Percentiles rank a stretch among this genome's conserved stretches.
Conservation (phyloP, 2,888 invertebrate genomes). For the Drosophila siamana region DNA sequence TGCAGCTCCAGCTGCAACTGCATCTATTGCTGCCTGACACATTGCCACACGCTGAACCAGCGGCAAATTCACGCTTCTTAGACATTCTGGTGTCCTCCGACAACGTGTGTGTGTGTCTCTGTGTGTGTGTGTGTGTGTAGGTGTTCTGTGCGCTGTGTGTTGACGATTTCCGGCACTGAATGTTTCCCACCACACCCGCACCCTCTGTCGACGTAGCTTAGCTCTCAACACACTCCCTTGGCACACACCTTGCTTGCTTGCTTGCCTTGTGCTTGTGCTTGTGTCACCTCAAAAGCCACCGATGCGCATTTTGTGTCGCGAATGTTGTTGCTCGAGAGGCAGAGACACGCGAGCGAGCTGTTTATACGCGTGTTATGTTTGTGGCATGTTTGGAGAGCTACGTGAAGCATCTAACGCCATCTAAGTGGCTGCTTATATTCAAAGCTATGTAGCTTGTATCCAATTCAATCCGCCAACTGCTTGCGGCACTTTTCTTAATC, state of each 20-base stretch:
- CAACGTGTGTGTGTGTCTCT: neutral
- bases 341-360: conserved; percentile 44
- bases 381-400: conserved; percentile 59
- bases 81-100: conserved; percentile 40
- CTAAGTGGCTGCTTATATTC: conserved; percentile 42
- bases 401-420: conserved; percentile 60
- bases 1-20: conserved; percentile 31
- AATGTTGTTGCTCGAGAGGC: conserved; percentile 25
- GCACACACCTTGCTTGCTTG: neutral
- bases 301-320: conserved; percentile 64
- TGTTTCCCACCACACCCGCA: conserved; percentile 31
- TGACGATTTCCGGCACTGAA: conserved; percentile 67
- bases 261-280: neutral
- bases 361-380: conserved; percentile 64
- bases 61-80: conserved; percentile 72
- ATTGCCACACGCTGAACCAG: conserved; percentile 52
- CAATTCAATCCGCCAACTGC: conserved; percentile 41
- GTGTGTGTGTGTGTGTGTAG: conserved; percentile 2
- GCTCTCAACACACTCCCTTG: conserved; percentile 23
- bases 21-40: conserved; percentile 45
- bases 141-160: conserved; percentile 36
- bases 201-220: conserved; percentile 8
- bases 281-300: conserved; percentile 71
- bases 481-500: conserved; percentile 11
- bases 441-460: conserved; percentile 14